Evolutionary conservation across 2,113 vertebrate species (phyloP), one percentile per base, ranked within the genome.

Genomic region (Lethenteron camtschaticum): DNA sequence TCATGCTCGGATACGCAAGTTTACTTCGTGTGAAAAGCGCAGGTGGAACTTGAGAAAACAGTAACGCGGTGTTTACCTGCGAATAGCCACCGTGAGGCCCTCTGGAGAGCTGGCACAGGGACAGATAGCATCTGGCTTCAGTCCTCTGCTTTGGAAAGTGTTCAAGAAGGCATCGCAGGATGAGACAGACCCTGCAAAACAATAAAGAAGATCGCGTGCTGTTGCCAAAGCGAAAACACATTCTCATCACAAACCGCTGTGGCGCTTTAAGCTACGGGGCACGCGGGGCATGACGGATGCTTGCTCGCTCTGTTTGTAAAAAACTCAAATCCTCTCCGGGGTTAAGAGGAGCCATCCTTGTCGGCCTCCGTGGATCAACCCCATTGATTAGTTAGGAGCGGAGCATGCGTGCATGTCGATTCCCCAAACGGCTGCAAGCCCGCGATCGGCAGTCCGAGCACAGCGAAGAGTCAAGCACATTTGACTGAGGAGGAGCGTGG

Each of bases 101-200:
- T 96, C 91, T 10, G 89, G 80, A 41, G 90, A 95, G 69, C 86
- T 84, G 72, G 91, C 90, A 75, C 89, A 95, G 4, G 90, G 91
- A 74, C 89, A 95, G 78, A 96, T 90, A 71, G 89, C 90, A 78
- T 96, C 91, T 8, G 91, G 89, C 73, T 86, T 81, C 73, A 96
- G 80, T 57, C 91, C 91, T 74, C 88, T 82, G 71, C 86, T 82
- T 6, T 96, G 89, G 80, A 96, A 96, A 73, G 90, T 89, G 70
- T 94, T 96, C 74, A 96, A 82, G 81, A 96, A 96, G 7, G 91
- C 91, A 7, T 96, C 91, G 72, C 91, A 96, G 74, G 91, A 96
- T 20, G 91, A 96, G 79, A 96, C 88, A 2, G 91, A 96, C 91
- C 91, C 91, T 96, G 78, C 3, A 10, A 68, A 9, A 24, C 57